These are phyloP conservation scores for Jordanella pulchra DNA, from an alignment of 2,797 vertebrate genomes.

Conservation along the genomic window DNA sequence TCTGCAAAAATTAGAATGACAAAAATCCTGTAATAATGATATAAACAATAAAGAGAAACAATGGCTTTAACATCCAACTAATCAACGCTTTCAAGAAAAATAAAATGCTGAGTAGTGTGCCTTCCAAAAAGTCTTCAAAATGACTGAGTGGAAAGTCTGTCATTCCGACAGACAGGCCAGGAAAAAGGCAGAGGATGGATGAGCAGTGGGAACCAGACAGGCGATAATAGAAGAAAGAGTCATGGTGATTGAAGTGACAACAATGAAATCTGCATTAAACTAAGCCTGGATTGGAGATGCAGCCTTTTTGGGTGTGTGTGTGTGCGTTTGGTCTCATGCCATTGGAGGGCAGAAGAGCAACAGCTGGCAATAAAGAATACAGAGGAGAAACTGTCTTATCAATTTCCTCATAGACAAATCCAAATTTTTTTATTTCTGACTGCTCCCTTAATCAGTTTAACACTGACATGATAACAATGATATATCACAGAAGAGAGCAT, in stretches of 20 bases:
- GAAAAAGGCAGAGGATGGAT: slow-evolving; percentile 13
- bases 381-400: slow-evolving; percentile 7
- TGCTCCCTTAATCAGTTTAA: neutral
- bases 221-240: slow-evolving; percentile 27
- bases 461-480: neutral
- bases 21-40: neutral
- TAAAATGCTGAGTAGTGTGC: slow-evolving; percentile 3
- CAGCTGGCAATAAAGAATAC: slow-evolving; percentile 22
- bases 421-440: neutral
- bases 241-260: slow-evolving; percentile 35
- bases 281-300: slow-evolving; percentile 1
- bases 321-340: neutral
- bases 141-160: slow-evolving; percentile 17
- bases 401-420: neutral
- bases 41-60: neutral
- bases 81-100: neutral
- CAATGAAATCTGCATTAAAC: slow-evolving; percentile 39
- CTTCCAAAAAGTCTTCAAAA: slow-evolving; percentile 12
- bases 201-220: slow-evolving; percentile 21
- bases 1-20: neutral
- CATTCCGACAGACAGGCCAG: slow-evolving; percentile 22
- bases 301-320: slow-evolving; percentile 3
- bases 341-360: slow-evolving; percentile 7
- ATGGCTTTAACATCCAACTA: neutral
- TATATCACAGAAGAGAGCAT: too few relatives aligned